Evolutionary conservation across 2,113 vertebrate genomes (phyloP).

Genomic region (Eonycteris spelaea): DNA sequence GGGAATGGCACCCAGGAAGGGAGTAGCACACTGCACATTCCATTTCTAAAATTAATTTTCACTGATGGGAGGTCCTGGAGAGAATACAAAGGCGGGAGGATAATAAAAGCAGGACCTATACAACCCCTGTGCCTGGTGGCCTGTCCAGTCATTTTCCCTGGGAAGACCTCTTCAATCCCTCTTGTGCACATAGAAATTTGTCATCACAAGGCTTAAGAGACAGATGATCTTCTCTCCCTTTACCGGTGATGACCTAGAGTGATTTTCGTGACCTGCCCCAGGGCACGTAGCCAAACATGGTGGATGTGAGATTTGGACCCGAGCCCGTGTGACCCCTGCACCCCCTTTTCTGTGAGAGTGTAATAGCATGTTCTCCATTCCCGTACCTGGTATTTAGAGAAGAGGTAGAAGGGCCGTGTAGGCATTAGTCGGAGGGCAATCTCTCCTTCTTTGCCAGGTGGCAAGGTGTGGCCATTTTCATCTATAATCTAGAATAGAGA

Average conservation of each 20-base stretch:
- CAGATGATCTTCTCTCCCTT: background rate
- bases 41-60: background rate
- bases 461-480: constrained; percentile 79
- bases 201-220: background rate
- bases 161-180: background rate
- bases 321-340: no score
- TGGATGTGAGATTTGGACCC: no score
- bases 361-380: background rate
- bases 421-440: constrained; percentile 82
- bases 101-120: background rate
- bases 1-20: no score
- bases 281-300: no score
- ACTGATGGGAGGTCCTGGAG: no score
- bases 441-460: constrained; percentile 84
- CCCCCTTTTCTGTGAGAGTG: background rate
- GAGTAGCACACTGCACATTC: background rate
- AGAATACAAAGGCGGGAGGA: background rate
- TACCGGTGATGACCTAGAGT: background rate
- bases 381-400: constrained; percentile 82
- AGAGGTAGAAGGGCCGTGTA: constrained; percentile 81
- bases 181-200: background rate
- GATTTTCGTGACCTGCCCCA: no score
- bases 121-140: background rate
- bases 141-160: background rate
- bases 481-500: constrained; percentile 83